Percentiles rank a stretch among this genome's conserved stretches.
Conservation (phyloP, 2,113 vertebrate genomes). For the Oreochromis tanganicae region DNA sequence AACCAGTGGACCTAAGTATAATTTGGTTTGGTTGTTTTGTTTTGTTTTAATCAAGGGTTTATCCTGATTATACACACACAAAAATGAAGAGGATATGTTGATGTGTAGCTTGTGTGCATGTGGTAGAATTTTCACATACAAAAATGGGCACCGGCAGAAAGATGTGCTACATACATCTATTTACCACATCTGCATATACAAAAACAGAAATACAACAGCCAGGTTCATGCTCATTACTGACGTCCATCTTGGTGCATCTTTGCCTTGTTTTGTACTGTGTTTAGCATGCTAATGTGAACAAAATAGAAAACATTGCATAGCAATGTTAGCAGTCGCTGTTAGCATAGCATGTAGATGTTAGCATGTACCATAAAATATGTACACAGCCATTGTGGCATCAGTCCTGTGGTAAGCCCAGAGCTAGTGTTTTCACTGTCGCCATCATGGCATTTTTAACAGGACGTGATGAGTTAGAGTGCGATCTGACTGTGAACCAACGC, state of each 20-base stretch:
- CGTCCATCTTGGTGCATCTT: neutral
- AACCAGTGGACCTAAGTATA: neutral
- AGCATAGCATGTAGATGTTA: neutral
- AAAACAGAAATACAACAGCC: neutral
- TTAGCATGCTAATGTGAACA: neutral
- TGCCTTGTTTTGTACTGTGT: neutral
- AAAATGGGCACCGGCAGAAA: neutral
- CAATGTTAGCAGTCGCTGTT: neutral
- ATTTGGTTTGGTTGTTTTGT: neutral
- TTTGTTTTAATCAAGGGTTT: neutral
- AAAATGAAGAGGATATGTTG: neutral
- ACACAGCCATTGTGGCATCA: neutral
- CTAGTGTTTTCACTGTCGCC: neutral
- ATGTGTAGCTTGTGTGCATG: slow-evolving; percentile 14
- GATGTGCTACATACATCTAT: neutral
- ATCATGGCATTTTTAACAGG: neutral
- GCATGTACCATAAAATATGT: neutral
- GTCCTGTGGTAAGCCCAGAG: neutral
- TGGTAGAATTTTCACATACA: slow-evolving; percentile 28
- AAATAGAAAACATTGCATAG: neutral
- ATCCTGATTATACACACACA: neutral
- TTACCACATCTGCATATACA: neutral
- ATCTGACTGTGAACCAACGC: neutral
- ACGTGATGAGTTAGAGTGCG: neutral
- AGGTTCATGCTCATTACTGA: neutral